These are phyloP conservation scores for Bubo blakistoni DNA, from an alignment of 2,113 vertebrate species.

Conservation along the genomic window DNA sequence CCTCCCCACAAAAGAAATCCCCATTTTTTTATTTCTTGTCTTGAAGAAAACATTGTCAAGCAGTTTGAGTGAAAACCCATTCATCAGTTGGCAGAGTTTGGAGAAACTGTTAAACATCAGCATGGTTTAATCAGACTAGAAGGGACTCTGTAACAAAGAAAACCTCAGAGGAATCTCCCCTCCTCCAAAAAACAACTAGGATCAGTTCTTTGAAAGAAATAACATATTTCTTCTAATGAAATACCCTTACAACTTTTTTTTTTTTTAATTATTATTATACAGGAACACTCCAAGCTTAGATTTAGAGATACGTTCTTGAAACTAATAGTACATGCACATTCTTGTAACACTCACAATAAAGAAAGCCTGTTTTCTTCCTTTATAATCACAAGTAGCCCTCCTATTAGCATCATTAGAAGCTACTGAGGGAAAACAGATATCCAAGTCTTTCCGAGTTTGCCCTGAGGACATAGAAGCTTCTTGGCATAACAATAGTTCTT, in stretches of 20 bases:
- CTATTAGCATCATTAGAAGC: neutral
- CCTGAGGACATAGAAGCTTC: neutral
- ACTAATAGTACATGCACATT: neutral
- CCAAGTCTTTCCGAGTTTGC: neutral
- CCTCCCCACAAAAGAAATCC: neutral
- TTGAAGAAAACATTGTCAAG: neutral
- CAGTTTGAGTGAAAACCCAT: neutral
- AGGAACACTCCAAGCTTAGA: neutral
- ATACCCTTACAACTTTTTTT: neutral
- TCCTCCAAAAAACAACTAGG: neutral
- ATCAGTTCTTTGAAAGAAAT: neutral
- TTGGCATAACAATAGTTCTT: neutral
- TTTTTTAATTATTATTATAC: neutral
- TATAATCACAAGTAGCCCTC: neutral
- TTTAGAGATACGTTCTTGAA: neutral
- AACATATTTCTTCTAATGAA: neutral
- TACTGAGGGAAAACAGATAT: neutral
- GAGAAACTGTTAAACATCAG: neutral
- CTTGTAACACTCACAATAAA: neutral
- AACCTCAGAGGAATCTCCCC: neutral
- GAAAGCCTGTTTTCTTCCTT: neutral
- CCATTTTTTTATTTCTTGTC: neutral
- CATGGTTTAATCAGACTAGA: neutral
- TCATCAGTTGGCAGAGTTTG: neutral
- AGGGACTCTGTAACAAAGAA: neutral